A percentile compares a stretch with the other conserved stretches of the same genome.
These are phyloP conservation scores for Phorcus lineatus DNA, from an alignment of 2,888 invertebrate species.

Conservation along the genomic window DNA sequence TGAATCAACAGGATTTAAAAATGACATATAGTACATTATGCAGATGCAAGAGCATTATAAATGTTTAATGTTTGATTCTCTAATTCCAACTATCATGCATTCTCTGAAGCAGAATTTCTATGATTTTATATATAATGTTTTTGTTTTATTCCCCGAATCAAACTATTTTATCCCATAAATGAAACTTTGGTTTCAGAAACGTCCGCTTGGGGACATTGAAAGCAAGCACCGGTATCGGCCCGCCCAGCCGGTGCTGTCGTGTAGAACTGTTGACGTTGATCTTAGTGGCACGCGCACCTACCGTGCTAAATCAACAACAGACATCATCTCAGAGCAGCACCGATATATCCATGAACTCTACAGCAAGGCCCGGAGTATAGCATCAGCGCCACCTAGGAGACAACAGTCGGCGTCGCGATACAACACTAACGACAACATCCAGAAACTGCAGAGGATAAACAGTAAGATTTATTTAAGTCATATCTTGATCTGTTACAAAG, in stretches of 20 bases:
- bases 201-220: conserved; percentile 67
- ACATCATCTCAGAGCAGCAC: conserved; percentile 70
- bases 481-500: no score
- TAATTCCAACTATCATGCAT: no score
- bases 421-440: background rate
- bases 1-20: no score
- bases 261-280: conserved; percentile 66
- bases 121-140: no score
- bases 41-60: no score
- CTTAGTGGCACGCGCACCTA: conserved; percentile 67
- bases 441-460: conserved; percentile 17
- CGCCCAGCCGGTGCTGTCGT: conserved; percentile 67
- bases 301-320: conserved; percentile 63
- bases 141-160: no score
- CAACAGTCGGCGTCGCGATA: background rate
- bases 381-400: conserved; percentile 13
- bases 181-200: conserved; percentile 51
- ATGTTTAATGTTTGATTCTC: no score
- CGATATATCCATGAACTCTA: conserved; percentile 62
- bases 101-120: no score
- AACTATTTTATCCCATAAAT: no score
- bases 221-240: conserved; percentile 58
- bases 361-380: conserved; percentile 36
- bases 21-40: no score
- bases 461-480: background rate